phyloP scores from a whole-genome alignment of 1,140 invertebrate genomes.

The Musca vetustissima region DNA sequence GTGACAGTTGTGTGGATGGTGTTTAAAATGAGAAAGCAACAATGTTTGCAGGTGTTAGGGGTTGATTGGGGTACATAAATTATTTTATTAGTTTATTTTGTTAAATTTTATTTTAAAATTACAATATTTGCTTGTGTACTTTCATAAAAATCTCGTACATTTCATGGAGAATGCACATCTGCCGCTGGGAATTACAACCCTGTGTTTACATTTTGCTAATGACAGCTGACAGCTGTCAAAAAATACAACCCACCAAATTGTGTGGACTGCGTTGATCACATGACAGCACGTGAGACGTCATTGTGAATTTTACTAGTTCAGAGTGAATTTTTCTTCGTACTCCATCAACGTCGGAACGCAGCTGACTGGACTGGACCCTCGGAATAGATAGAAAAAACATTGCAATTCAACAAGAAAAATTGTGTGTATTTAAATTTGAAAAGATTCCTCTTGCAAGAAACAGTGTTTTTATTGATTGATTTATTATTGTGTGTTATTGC shows the following conservation, averaged over 20 bases:
- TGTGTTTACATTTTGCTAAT: neutral
- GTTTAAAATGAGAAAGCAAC: too few relatives aligned
- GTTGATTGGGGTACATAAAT: too few relatives aligned
- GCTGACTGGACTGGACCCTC: slow-evolving; percentile 28
- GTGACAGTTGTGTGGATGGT: too few relatives aligned
- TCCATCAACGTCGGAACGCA: slow-evolving; percentile 26
- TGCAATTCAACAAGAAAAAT: slow-evolving; percentile 22
- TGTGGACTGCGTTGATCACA: slow-evolving; percentile 28
- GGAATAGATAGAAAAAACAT: slow-evolving; percentile 11
- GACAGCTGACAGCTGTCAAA: slow-evolving; percentile 19
- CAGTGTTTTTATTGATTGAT: neutral
- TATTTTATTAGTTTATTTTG: too few relatives aligned
- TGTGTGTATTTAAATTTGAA: slow-evolving; percentile 23
- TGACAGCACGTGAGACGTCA: slow-evolving; percentile 32
- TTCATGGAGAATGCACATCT: too few relatives aligned
- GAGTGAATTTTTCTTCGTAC: slow-evolving; percentile 34
- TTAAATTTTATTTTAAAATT: too few relatives aligned
- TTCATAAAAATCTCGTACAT: too few relatives aligned
- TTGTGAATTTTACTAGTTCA: slow-evolving; percentile 31
- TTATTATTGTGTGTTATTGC: slow-evolving; percentile 2
- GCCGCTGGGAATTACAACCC: too few relatives aligned
- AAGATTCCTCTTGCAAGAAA: neutral
- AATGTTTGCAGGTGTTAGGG: too few relatives aligned
- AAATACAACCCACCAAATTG: slow-evolving; percentile 14
- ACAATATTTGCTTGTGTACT: too few relatives aligned